phyloP scores from a whole-genome alignment of 2,888 invertebrate genomes.

The Lithophane leautieri region DNA sequence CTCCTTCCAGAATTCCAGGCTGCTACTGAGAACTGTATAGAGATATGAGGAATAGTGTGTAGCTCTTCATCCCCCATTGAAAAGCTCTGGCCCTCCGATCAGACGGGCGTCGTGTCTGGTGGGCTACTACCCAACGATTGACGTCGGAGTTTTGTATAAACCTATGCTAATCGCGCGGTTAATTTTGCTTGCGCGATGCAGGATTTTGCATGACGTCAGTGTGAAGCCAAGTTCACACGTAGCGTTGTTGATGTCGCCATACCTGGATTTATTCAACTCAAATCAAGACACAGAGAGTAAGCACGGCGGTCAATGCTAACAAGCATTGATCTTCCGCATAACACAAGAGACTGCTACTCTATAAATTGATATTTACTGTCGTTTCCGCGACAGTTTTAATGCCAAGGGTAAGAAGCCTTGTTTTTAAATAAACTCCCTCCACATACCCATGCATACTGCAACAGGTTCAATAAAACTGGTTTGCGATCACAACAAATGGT shows the following conservation, averaged over 20 bases:
- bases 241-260: neutral
- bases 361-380: neutral
- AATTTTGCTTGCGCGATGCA: neutral
- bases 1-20: too few species aligned
- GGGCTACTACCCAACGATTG: neutral
- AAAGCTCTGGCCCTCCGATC: neutral
- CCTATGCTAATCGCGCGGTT: neutral
- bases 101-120: neutral
- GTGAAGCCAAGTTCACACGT: neutral
- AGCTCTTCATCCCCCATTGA: neutral
- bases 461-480: conserved; percentile 1
- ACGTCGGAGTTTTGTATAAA: neutral
- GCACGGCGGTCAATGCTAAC: neutral
- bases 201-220: neutral
- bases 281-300: neutral
- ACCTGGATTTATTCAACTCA: neutral
- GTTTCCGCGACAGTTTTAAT: conserved; percentile 4
- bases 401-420: neutral
- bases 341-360: too few species aligned
- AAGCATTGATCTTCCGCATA: conserved; percentile 9
- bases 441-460: neutral
- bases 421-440: conserved; percentile 1
- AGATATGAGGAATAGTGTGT: neutral
- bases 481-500: neutral
- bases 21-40: neutral